These are phyloP conservation scores for Tanaodytes sp. DNA, from an alignment of 2,888 invertebrate species.

Conservation along the genomic window DNA sequence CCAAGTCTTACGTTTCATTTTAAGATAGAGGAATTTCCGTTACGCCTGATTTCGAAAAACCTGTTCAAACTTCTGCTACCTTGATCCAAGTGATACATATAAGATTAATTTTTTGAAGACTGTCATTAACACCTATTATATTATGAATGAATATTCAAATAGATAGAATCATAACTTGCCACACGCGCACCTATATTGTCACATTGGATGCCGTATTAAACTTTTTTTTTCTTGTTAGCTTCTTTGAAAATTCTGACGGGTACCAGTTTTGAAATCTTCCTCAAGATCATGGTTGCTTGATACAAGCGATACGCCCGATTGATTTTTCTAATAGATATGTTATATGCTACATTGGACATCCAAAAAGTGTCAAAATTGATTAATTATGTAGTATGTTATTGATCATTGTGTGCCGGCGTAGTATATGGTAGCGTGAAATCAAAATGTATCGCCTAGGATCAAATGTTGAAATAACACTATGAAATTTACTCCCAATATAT, in stretches of 20 bases:
- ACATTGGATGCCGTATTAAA: too few relatives aligned
- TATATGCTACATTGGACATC: conserved; percentile 1
- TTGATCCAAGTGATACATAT: conserved; percentile 41
- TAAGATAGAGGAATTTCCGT: conserved; percentile 3
- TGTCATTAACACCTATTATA: conserved; percentile 16
- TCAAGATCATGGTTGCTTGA: conserved; percentile 10
- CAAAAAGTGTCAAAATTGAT: conserved; percentile 1
- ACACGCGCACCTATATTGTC: too few relatives aligned
- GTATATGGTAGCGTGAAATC: too few relatives aligned
- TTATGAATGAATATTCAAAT: conserved; percentile 33
- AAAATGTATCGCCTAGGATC: too few relatives aligned
- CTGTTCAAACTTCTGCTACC: conserved; percentile 22
- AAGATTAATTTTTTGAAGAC: conserved; percentile 40
- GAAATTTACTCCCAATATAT: conserved; percentile 16
- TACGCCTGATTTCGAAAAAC: conserved; percentile 20
- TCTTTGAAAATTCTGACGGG: conserved; percentile 15
- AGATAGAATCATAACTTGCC: too few relatives aligned
- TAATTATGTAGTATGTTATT: background rate
- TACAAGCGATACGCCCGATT: conserved; percentile 35
- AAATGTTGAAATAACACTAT: too few relatives aligned
- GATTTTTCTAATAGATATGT: conserved; percentile 39
- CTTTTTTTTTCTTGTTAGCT: too few relatives aligned
- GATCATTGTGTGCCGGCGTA: background rate
- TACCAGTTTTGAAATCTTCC: conserved; percentile 28
- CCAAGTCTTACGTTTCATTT: conserved; percentile 1